Conservation (phyloP, 2,113 vertebrate species). For the Lagenorhynchus albirostris region DNA sequence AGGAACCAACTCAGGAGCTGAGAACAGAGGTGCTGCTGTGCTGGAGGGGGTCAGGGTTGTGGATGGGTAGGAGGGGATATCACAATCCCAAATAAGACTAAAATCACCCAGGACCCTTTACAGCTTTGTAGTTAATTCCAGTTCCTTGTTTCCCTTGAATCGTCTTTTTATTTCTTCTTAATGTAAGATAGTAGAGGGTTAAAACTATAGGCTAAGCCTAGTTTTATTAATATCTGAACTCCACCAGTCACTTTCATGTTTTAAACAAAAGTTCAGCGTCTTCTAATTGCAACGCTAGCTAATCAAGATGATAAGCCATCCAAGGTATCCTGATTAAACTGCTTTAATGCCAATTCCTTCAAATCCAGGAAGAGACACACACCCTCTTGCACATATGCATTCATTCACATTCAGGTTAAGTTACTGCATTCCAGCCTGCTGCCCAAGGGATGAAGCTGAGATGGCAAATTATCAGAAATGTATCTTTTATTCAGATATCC, state of each 20-base stretch:
- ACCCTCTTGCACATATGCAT: background rate
- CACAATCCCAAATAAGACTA: background rate
- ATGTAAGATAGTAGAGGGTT: conserved; percentile 7
- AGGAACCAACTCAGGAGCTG: background rate
- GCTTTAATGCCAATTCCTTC: background rate
- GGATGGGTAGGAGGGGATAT: too few species aligned
- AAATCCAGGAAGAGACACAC: background rate
- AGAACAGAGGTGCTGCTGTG: background rate
- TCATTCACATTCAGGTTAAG: background rate
- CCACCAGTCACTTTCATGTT: background rate
- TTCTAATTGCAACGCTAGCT: conserved; percentile 27
- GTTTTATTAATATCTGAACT: conserved; percentile 29
- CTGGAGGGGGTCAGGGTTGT: too few species aligned
- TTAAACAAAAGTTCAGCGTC: conserved; percentile 39
- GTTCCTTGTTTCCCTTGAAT: conserved; percentile 25
- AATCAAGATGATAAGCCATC: background rate
- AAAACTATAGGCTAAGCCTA: background rate
- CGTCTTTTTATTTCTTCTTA: background rate
- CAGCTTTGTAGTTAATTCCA: background rate
- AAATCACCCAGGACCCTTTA: background rate
- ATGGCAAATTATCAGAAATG: background rate
- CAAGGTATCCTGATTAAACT: background rate
- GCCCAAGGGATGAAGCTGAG: background rate
- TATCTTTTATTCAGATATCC: conserved; percentile 14
- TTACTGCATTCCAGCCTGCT: background rate